Base-by-base conservation (phyloP, 2,113 vertebrate species). In the Cavia aperea region DNA sequence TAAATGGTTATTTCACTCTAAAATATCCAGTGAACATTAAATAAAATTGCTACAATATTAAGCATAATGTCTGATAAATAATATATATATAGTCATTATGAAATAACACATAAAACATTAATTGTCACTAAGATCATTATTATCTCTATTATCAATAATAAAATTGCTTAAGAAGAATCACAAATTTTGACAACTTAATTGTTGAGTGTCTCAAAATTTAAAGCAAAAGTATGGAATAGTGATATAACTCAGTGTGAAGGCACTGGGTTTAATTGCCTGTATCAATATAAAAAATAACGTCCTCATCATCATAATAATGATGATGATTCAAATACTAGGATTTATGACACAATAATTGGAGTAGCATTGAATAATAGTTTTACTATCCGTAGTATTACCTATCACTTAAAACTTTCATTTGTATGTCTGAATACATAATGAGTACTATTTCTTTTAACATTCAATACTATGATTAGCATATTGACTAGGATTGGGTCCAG, bases 1-100 rank as follows among this genome's bases (percentile, higher is more conserved):
- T 26, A 83, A 79, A 24, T 72, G 6, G 18, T 56, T 62, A 39
- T 26, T 21, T 86, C 3, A 81, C 21, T 39, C 62, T 78, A 86
- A 88, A 58, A 46, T 65, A 90, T 88, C 9, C 31, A 4, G 16
- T 23, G 4, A 81, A 16, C 15, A 77, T 79, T 46, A 70, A 81
- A 75, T 87, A 94, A 72, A 93, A 88, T 82, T 70, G 36, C 7
- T 19, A 62, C 85, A 73, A 60, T 82, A 86, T 56, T 90, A 72
- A 92, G 56, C 68, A 70, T 33, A 81, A 63, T 86, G 60, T 13
- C 33, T 90, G 46, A 51, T 72, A 72, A 4, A 73, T 68, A 72
- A 39, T 36, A 16, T 39, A 21, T 21, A 72, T 2, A 43, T 72
- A 72, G 36, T 72, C 14, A 72, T 72, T 39, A 23, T 66, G 65